Conservation (phyloP, 2,113 vertebrate genomes). For the Isurus oxyrinchus region DNA sequence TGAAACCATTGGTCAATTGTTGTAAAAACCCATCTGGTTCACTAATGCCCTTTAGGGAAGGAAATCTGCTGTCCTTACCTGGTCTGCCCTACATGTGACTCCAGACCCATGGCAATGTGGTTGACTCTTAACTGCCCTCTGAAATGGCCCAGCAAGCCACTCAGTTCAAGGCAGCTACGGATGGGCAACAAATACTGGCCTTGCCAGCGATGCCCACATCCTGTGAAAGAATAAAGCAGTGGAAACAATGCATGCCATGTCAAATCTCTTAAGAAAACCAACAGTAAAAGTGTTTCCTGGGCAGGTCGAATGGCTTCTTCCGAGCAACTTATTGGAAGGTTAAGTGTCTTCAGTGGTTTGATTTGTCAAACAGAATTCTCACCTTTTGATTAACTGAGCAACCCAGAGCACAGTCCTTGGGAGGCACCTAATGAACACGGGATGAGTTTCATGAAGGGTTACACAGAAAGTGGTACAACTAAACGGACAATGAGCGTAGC, state of each 20-base stretch:
- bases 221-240: not conserved
- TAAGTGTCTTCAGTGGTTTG: not conserved
- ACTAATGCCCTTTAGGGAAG: no score
- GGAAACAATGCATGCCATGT: not conserved
- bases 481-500: not conserved
- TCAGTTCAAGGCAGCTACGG: no score
- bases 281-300: not conserved
- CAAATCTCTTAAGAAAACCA: not conserved
- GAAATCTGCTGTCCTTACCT: no score
- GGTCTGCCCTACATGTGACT: no score
- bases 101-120: no score
- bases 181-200: no score
- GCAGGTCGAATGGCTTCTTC: not conserved
- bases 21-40: no score
- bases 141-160: no score
- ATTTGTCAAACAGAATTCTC: not conserved
- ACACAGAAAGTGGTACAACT: not conserved
- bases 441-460: not conserved
- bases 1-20: no score
- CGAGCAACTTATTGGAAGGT: not conserved
- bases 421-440: not conserved
- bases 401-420: not conserved
- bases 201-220: not conserved
- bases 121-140: no score
- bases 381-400: not conserved